phyloP scores from a whole-genome alignment of 2,113 vertebrate genomes.

The Albula glossodonta region DNA sequence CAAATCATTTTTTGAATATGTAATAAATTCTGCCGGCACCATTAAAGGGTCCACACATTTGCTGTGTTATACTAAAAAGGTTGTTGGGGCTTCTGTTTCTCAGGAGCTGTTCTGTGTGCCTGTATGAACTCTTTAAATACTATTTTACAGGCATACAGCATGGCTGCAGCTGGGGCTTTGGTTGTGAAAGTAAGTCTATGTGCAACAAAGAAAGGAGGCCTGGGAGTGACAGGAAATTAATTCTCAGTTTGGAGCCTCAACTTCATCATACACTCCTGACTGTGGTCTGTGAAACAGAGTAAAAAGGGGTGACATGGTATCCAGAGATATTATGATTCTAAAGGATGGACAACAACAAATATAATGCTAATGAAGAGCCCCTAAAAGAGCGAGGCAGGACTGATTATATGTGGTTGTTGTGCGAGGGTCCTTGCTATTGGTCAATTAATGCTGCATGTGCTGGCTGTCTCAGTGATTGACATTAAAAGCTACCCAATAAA shows the following conservation, averaged over 20 bases:
- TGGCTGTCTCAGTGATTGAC: too few relatives aligned
- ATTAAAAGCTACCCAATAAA: too few relatives aligned
- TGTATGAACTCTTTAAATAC: background rate
- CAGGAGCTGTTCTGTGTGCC: background rate
- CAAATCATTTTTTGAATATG: background rate
- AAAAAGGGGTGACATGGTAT: background rate
- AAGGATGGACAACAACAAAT: too few relatives aligned
- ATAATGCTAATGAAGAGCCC: too few relatives aligned
- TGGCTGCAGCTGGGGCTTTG: background rate
- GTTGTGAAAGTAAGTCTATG: background rate
- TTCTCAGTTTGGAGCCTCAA: background rate
- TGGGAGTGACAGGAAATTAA: background rate
- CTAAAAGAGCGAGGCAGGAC: too few relatives aligned
- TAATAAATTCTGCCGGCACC: background rate
- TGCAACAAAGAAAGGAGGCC: background rate
- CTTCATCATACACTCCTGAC: background rate
- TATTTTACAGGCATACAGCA: background rate
- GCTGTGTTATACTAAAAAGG: background rate
- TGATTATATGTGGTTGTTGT: too few relatives aligned
- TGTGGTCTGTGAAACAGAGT: background rate
- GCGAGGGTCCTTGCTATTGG: too few relatives aligned
- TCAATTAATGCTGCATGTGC: too few relatives aligned
- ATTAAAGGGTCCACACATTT: background rate
- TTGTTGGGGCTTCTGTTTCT: background rate
- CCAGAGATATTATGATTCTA: too few relatives aligned